These are phyloP conservation scores for Apocheima hispidaria DNA, from an alignment of 2,888 invertebrate species.

Conservation along the genomic window DNA sequence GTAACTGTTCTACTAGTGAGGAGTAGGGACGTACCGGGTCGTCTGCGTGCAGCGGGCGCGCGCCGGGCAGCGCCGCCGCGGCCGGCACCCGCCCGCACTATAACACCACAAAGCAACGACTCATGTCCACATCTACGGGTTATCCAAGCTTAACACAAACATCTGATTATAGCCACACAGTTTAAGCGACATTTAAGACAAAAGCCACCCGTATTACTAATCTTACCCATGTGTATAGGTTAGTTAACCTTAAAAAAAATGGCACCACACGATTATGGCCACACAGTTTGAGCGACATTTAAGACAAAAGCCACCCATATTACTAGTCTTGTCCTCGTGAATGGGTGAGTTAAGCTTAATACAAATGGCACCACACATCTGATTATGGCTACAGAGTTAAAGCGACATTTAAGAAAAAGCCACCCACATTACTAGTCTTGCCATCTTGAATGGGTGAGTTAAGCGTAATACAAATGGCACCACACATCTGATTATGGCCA, in stretches of 20 bases:
- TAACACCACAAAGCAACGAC: slow-evolving; percentile 9
- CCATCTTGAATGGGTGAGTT: too few species aligned
- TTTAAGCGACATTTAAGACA: neutral
- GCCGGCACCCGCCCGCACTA: slow-evolving; percentile 7
- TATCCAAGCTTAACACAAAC: neutral
- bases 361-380: too few species aligned
- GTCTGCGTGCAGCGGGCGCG: slow-evolving; percentile 14
- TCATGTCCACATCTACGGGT: neutral
- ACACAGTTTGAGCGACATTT: neutral
- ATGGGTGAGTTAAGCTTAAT: too few species aligned
- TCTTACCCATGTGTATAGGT: neutral
- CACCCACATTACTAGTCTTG: neutral
- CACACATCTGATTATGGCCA: too few species aligned
- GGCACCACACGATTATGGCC: neutral
- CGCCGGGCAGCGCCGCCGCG: slow-evolving; percentile 1
- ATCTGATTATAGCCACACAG: neutral
- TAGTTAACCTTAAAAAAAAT: neutral
- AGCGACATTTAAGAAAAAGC: neutral
- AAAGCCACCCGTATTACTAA: neutral
- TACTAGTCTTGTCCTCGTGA: neutral
- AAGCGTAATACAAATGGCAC: too few species aligned
- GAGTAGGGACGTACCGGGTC: slow-evolving; percentile 24
- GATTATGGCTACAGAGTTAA: neutral
- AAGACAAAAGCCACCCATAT: neutral
- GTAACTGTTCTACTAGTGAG: too few species aligned